phyloP scores from a whole-genome alignment of 1,140 invertebrate species.

The Ceratosolen fusciceps region DNA sequence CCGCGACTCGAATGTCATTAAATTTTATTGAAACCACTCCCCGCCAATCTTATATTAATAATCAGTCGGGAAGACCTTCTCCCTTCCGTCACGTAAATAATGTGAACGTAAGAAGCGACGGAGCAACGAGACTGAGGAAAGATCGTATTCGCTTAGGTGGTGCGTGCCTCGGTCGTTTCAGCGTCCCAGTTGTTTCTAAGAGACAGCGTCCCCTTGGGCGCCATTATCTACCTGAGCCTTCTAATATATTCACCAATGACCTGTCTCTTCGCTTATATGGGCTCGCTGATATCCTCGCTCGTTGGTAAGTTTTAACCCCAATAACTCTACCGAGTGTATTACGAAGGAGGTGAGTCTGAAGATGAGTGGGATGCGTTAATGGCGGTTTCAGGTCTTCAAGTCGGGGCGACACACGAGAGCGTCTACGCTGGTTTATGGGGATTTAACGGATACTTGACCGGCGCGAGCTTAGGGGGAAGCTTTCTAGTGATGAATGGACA shows the following conservation, averaged over 20 bases:
- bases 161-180: slow-evolving; percentile 65
- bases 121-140: no score
- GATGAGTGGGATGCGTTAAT: no score
- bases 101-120: no score
- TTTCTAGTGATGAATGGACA: slow-evolving; percentile 66
- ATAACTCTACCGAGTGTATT: no score
- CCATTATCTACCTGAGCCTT: slow-evolving; percentile 66
- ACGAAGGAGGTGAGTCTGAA: no score
- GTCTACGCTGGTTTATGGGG: slow-evolving; percentile 69
- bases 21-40: no score
- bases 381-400: slow-evolving; percentile 55
- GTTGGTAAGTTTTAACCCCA: slow-evolving; percentile 58
- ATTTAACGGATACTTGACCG: slow-evolving; percentile 66
- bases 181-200: slow-evolving; percentile 66
- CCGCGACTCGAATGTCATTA: no score
- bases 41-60: no score
- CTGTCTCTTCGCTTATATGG: slow-evolving; percentile 64
- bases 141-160: slow-evolving; percentile 61
- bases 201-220: slow-evolving; percentile 61
- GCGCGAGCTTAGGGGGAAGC: slow-evolving; percentile 64
- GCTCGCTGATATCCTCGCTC: slow-evolving; percentile 63
- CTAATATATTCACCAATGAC: slow-evolving; percentile 69
- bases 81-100: no score
- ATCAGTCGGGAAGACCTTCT: no score
- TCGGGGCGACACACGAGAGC: slow-evolving; percentile 56